These are phyloP conservation scores for Rousettus leschenaultii DNA, from an alignment of 2,113 vertebrate species.

Conservation along the genomic window DNA sequence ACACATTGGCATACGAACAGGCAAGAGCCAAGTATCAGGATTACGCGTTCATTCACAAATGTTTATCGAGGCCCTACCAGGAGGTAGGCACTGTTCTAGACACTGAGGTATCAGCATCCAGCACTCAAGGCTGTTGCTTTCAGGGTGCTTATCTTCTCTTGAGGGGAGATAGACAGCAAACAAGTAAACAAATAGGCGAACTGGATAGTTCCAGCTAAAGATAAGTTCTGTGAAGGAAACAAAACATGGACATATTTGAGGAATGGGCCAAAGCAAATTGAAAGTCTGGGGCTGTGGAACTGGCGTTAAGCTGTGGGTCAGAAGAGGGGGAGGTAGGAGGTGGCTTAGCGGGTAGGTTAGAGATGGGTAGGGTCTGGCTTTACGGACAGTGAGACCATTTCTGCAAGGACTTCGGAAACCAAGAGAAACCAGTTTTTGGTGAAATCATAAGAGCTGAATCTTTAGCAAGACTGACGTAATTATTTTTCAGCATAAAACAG, in stretches of 20 bases:
- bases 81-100: background rate
- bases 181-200: background rate
- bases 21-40: background rate
- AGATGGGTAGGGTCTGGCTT: background rate
- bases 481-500: background rate
- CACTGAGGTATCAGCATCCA: background rate
- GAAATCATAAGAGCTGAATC: background rate
- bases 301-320: background rate
- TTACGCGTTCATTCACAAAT: background rate
- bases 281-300: background rate
- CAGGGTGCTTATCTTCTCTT: background rate
- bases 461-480: background rate
- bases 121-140: background rate
- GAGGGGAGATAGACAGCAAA: background rate
- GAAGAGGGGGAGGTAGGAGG: background rate
- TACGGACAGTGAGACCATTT: background rate
- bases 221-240: background rate
- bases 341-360: background rate
- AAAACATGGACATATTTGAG: background rate
- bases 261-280: background rate
- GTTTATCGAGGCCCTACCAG: background rate
- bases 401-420: background rate
- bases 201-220: background rate
- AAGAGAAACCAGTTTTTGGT: background rate
- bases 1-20: background rate